Percentiles rank a stretch among this genome's conserved stretches.
These are phyloP conservation scores for Eulimnadia texana DNA, from an alignment of 1,140 invertebrate species.

Conservation along the genomic window DNA sequence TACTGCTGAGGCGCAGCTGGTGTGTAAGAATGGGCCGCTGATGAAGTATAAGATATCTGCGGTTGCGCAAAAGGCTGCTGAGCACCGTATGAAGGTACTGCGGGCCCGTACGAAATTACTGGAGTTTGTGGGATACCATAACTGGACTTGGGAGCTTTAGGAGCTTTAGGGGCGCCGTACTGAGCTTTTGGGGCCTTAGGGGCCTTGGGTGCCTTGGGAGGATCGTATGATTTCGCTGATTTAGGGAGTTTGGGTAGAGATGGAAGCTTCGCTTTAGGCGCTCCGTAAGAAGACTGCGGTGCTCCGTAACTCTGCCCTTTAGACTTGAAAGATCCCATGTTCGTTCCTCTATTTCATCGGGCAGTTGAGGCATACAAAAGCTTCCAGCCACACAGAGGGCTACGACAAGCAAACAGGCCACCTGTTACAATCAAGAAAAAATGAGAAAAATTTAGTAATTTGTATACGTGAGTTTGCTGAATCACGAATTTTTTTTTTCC, in stretches of 20 bases:
- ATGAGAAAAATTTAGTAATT: background rate
- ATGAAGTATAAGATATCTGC: background rate
- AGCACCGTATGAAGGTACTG: background rate
- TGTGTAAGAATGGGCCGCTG: too few relatives aligned
- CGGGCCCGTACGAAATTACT: background rate
- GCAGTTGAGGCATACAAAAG: background rate
- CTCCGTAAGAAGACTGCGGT: slow-evolving; percentile 6
- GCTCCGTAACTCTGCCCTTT: background rate
- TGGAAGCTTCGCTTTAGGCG: slow-evolving; percentile 14
- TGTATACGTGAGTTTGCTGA: background rate
- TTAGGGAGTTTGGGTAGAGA: slow-evolving; percentile 16
- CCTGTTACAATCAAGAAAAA: background rate
- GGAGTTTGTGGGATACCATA: slow-evolving; percentile 12
- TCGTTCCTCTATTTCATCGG: background rate
- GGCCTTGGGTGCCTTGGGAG: slow-evolving; percentile 13
- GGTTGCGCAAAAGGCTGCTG: background rate
- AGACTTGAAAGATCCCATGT: background rate
- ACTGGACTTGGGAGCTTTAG: slow-evolving; percentile 6
- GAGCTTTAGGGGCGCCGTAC: slow-evolving; percentile 15
- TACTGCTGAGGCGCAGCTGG: background rate
- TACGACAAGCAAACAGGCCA: background rate
- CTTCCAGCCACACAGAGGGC: background rate
- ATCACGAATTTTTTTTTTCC: background rate
- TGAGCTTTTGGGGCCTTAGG: slow-evolving; percentile 19
- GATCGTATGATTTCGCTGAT: slow-evolving; percentile 12